Conservation (phyloP, 2,113 vertebrate species). For the Datnioides undecimradiatus region DNA sequence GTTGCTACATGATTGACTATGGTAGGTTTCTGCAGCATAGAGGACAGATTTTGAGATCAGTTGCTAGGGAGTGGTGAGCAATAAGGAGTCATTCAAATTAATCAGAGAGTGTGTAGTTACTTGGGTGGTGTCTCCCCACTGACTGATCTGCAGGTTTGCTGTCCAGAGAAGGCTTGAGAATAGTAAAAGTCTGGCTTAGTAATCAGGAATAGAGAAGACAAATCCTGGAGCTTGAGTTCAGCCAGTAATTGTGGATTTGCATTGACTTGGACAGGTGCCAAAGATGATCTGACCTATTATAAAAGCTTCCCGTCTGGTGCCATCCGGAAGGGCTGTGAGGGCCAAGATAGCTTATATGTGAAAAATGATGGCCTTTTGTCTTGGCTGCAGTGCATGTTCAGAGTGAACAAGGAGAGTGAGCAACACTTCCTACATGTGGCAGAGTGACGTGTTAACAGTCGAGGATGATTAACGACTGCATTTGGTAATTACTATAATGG, state of each 20-base stretch:
- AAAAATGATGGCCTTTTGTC: conserved; percentile 24
- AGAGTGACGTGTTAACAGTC: conserved; percentile 41
- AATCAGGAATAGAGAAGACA: background rate
- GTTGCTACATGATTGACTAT: background rate
- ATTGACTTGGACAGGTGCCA: background rate
- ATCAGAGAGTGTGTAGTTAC: conserved; percentile 37
- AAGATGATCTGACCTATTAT: conserved; percentile 30
- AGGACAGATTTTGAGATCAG: conserved; percentile 42
- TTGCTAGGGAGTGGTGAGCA: conserved; percentile 50
- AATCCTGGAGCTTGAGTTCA: background rate
- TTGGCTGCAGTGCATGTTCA: background rate
- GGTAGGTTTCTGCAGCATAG: conserved; percentile 15
- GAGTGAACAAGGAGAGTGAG: conserved; percentile 21
- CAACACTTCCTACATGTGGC: conserved; percentile 36
- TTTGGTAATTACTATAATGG: conserved; percentile 62
- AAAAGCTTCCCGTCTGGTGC: conserved; percentile 24
- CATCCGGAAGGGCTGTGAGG: conserved; percentile 10
- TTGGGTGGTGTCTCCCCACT: conserved; percentile 20
- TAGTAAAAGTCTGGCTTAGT: background rate
- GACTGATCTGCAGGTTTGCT: conserved; percentile 20
- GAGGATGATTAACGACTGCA: conserved; percentile 44
- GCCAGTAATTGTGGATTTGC: background rate
- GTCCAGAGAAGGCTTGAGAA: background rate
- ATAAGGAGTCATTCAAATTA: conserved; percentile 21
- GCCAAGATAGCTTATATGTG: conserved; percentile 41